phyloP scores from a whole-genome alignment of 2,888 invertebrate species.

The Augochlorella aurata region DNA sequence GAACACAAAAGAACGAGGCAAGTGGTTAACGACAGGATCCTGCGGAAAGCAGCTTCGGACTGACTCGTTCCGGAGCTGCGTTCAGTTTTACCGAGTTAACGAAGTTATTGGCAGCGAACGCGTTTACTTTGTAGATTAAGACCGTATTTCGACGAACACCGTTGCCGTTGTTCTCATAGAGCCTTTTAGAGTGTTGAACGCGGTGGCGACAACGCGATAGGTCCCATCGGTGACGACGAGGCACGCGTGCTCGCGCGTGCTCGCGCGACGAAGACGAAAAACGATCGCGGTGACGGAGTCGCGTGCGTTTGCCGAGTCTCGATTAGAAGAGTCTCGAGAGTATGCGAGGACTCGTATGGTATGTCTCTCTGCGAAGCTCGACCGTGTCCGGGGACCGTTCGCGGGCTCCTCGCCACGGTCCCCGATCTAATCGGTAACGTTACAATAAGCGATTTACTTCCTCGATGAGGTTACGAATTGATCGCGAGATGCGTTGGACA shows the following conservation, averaged over 20 bases:
- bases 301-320: slow-evolving; percentile 30
- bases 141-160: neutral
- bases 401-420: slow-evolving; percentile 21
- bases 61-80: neutral
- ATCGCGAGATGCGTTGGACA: slow-evolving; percentile 11
- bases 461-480: slow-evolving; percentile 25
- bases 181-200: neutral
- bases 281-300: slow-evolving; percentile 45
- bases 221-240: neutral
- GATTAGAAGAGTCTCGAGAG: neutral
- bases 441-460: slow-evolving; percentile 39
- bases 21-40: neutral
- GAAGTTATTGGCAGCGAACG: neutral
- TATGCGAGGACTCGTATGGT: slow-evolving; percentile 53
- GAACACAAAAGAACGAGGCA: neutral
- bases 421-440: slow-evolving; percentile 45
- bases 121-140: slow-evolving; percentile 1
- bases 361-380: slow-evolving; percentile 55
- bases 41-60: too few species aligned
- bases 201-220: neutral
- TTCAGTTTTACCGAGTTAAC: neutral
- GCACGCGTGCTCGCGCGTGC: slow-evolving; percentile 24
- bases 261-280: slow-evolving; percentile 31
- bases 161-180: neutral
- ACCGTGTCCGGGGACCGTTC: slow-evolving; percentile 33